These are phyloP conservation scores for Drosophila melanosoma DNA, from an alignment of 2,888 invertebrate species.

Conservation along the genomic window DNA sequence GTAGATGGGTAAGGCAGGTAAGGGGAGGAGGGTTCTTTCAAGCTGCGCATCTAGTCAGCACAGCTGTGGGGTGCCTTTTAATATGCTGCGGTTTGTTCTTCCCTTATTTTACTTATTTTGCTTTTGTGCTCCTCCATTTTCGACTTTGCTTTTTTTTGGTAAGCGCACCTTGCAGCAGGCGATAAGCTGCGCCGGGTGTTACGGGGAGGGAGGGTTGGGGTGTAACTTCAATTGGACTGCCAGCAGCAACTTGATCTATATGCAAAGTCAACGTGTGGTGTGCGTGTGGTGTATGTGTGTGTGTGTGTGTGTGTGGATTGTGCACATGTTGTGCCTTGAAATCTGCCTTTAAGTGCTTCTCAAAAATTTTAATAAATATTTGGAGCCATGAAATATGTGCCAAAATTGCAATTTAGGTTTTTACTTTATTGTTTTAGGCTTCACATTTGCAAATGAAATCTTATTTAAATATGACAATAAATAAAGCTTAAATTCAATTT, in stretches of 20 bases:
- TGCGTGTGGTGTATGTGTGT: conserved; percentile 6
- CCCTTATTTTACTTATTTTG: conserved; percentile 40
- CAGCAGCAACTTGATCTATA: conserved; percentile 63
- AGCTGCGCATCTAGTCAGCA: conserved; percentile 59
- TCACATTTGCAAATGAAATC: conserved; percentile 28
- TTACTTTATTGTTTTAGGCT: conserved; percentile 10
- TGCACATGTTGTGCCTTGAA: conserved; percentile 70
- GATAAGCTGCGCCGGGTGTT: conserved; percentile 62
- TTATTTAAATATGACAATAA: conserved; percentile 35
- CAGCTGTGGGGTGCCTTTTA: conserved; percentile 74
- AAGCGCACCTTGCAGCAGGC: conserved; percentile 74
- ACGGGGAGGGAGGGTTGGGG: background rate
- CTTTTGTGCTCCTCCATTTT: conserved; percentile 16
- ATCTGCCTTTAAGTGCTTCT: conserved; percentile 37
- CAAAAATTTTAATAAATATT: conserved; percentile 67
- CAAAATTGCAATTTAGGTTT: conserved; percentile 27
- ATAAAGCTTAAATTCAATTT: conserved; percentile 21
- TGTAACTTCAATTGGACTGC: conserved; percentile 9
- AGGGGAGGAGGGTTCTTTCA: conserved; percentile 23
- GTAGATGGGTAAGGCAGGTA: background rate
- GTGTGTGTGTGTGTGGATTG: conserved; percentile 46
- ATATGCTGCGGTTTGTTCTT: conserved; percentile 77
- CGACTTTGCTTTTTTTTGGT: conserved; percentile 23
- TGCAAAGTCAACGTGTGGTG: conserved; percentile 48
- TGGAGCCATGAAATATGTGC: conserved; percentile 51